Conservation (phyloP, 2,888 invertebrate genomes). For the Osmoderma eremita region DNA sequence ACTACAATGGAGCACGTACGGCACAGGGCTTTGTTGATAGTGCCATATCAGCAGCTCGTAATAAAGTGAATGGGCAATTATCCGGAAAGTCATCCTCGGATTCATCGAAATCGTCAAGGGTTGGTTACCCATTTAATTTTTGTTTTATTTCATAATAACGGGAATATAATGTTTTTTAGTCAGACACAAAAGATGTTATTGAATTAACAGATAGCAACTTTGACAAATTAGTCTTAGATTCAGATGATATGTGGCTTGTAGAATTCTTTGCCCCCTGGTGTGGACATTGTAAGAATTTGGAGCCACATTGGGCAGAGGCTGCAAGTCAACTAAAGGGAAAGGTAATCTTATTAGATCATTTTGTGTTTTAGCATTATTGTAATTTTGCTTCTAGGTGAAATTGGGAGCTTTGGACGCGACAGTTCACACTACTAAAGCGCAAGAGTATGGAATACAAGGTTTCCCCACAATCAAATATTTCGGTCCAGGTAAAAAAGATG, state of each 20-base stretch:
- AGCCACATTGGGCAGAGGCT: slow-evolving; percentile 96
- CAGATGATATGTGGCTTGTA: slow-evolving; percentile 96
- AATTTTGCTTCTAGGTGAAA: slow-evolving; percentile 69
- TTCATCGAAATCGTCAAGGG: slow-evolving; percentile 15
- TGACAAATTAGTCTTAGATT: slow-evolving; percentile 87
- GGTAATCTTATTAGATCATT: slow-evolving; percentile 61
- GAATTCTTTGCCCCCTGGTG: slow-evolving; percentile 99
- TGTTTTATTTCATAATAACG: slow-evolving; percentile 1
- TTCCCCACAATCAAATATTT: slow-evolving; percentile 98
- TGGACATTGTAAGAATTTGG: slow-evolving; percentile 96
- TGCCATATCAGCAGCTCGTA: slow-evolving; percentile 80
- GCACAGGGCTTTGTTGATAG: slow-evolving; percentile 89
- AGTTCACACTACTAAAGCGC: slow-evolving; percentile 83
- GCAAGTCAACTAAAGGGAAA: slow-evolving; percentile 96
- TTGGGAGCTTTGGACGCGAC: slow-evolving; percentile 97
- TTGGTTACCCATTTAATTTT: background rate
- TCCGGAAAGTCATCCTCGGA: slow-evolving; percentile 67
- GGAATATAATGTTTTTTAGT: no score
- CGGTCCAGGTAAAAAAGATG: slow-evolving; percentile 76
- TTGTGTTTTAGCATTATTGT: background rate
- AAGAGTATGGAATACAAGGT: slow-evolving; percentile 87
- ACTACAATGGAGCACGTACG: slow-evolving; percentile 86
- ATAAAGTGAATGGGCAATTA: slow-evolving; percentile 76
- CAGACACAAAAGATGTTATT: slow-evolving; percentile 74
- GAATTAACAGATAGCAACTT: slow-evolving; percentile 97